Base-by-base conservation (phyloP, 1,140 invertebrate species). In the Sweltsa coloradensis region DNA sequence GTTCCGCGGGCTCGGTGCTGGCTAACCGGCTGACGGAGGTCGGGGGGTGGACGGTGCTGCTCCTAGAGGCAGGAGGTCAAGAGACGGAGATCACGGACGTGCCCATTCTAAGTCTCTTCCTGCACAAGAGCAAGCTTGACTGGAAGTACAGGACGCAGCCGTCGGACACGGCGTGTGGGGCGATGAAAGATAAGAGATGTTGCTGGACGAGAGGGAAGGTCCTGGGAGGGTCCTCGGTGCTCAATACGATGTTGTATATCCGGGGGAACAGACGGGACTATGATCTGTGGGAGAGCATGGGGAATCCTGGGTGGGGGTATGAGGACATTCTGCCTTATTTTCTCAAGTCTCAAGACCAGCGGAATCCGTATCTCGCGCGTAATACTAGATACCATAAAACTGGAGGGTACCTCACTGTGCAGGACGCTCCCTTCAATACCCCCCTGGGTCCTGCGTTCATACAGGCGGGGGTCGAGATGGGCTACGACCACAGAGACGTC, bases 221-320 rank as follows among this genome's bases (percentile, higher is more conserved):
- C 3, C 60, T 89, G 9, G 92, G 92, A 1, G 94, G 93, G 1
- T 91, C 86, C 0, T 83, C 79, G 13, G 85, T 89, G 0, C 63
- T 89, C 0, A 90, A 89, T 53, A 87, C 85, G 0, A 89, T 97
- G 92, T 74, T 94, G 0, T 96, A 96, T 61, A 80, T 96, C 5
- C 69, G 93, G 47, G 93, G 93, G 0, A 93, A 96, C 67, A 75
- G 79, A 47, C 69, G 79, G 3, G 92, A 97, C 61, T 97, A 79
- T 57, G 87, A 97, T 61, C 74, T 85, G 41, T 97, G 93, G 93
- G 84, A 83, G 27, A 69, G 71, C 0, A 75, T 89, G 31, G 48
- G 93, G 0, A 94, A 94, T 57, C 67, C 72, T 0, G 88, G 88
- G 0, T 97, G 93, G 93, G 78, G 82, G 1, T 96, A 83, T 62